Conservation (phyloP, 2,888 invertebrate species). For the Sabatieria punctata region DNA sequence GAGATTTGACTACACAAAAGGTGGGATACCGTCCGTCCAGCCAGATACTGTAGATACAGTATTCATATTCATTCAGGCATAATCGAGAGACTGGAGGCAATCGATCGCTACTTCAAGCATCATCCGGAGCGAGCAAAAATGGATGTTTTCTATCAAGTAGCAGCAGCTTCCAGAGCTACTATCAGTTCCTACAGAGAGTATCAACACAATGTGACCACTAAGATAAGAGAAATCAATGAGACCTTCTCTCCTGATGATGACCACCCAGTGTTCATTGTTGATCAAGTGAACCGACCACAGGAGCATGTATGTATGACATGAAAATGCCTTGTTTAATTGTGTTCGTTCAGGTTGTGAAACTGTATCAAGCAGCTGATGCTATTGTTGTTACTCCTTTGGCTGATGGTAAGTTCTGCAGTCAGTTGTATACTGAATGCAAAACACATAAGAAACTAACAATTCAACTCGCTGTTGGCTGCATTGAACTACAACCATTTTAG, state of each 20-base stretch:
- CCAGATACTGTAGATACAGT: background rate
- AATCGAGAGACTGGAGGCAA: slow-evolving; percentile 11
- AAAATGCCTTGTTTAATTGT: too few relatives aligned
- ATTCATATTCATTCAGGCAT: slow-evolving; percentile 7
- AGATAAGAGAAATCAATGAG: slow-evolving; percentile 2
- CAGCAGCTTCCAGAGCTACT: slow-evolving; percentile 3
- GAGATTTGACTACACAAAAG: slow-evolving; percentile 16
- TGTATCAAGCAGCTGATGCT: slow-evolving; percentile 54
- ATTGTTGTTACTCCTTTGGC: slow-evolving; percentile 68
- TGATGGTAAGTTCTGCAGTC: too few relatives aligned
- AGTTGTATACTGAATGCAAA: too few relatives aligned
- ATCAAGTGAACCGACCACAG: slow-evolving; percentile 17
- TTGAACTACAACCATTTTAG: too few relatives aligned
- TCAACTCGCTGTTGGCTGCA: too few relatives aligned
- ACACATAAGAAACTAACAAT: too few relatives aligned
- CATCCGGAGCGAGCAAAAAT: slow-evolving; percentile 12
- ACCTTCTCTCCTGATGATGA: background rate
- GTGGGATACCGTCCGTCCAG: background rate
- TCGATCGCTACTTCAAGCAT: slow-evolving; percentile 22
- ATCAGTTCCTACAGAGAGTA: slow-evolving; percentile 8
- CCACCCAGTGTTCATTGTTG: slow-evolving; percentile 2
- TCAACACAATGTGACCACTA: background rate
- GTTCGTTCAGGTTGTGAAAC: slow-evolving; percentile 35
- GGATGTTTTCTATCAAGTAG: slow-evolving; percentile 10
- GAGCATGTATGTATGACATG: too few relatives aligned